Conservation (phyloP, 1,140 invertebrate species). For the Neodiprion fabricii region DNA sequence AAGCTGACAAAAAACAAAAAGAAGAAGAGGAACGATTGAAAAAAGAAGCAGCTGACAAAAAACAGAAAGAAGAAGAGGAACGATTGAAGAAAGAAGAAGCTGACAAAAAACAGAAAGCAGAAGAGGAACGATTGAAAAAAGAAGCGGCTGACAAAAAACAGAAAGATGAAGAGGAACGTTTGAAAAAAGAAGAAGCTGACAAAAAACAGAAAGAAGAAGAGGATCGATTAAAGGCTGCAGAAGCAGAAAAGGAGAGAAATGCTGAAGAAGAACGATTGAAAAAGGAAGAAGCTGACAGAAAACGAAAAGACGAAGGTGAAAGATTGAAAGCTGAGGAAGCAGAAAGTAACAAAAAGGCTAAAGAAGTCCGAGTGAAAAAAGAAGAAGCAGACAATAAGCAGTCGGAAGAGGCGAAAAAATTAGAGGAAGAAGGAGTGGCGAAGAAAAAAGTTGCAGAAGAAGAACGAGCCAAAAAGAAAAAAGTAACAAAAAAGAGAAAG, state of each 20-base stretch:
- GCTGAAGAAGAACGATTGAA: slow-evolving; percentile 29
- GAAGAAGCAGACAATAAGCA: background rate
- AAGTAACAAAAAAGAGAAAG: slow-evolving; percentile 13
- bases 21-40: slow-evolving; percentile 24
- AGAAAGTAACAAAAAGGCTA: slow-evolving; percentile 19
- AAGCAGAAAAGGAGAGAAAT: slow-evolving; percentile 14
- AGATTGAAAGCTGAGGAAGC: slow-evolving; percentile 25
- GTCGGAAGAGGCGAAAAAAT: slow-evolving; percentile 18
- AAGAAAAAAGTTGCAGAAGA: slow-evolving; percentile 17
- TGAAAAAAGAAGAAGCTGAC: slow-evolving; percentile 27
- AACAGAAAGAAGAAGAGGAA: slow-evolving; percentile 22
- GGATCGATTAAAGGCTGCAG: slow-evolving; percentile 30
- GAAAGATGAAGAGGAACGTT: slow-evolving; percentile 22
- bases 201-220: slow-evolving; percentile 32
- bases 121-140: slow-evolving; percentile 22
- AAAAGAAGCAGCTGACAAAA: background rate
- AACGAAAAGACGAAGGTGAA: slow-evolving; percentile 25
- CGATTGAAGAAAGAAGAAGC: slow-evolving; percentile 8
- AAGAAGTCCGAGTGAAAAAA: slow-evolving; percentile 26
- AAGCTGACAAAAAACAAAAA: slow-evolving; percentile 14
- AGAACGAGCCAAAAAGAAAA: slow-evolving; percentile 15
- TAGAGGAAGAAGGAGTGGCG: slow-evolving; percentile 16
- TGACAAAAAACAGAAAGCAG: background rate
- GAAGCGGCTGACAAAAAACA: slow-evolving; percentile 22
- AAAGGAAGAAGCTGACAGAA: slow-evolving; percentile 29